phyloP scores from a whole-genome alignment of 2,113 vertebrate species.

The Progne subis region DNA sequence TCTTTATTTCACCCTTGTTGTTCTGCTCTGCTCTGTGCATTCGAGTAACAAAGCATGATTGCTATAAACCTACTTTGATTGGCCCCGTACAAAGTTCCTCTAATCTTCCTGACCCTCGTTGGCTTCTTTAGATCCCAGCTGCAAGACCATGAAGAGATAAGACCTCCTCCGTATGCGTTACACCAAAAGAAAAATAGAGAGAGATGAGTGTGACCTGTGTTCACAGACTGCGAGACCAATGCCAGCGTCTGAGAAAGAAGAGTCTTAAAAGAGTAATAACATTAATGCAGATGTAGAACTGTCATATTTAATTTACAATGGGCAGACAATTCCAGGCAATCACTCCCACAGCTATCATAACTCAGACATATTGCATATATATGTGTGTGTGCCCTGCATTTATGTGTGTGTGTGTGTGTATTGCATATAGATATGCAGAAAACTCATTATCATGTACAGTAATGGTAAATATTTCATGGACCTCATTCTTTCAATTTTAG shows the following conservation, averaged over 20 bases:
- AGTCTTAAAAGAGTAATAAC: constrained; percentile 49
- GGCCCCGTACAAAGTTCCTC: not conserved
- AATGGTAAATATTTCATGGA: constrained; percentile 49
- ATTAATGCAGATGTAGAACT: constrained; percentile 58
- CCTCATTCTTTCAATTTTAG: constrained; percentile 1
- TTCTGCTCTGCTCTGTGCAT: not conserved
- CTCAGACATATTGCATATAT: constrained; percentile 31
- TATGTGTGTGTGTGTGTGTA: constrained; percentile 29
- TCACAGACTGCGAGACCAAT: not conserved
- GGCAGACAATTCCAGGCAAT: constrained; percentile 57
- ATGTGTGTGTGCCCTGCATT: not conserved
- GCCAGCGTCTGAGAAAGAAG: not conserved
- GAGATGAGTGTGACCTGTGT: not conserved
- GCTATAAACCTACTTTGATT: not conserved
- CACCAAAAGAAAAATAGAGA: not conserved
- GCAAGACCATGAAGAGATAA: not conserved
- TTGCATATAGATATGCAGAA: constrained; percentile 44
- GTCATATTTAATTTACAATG: constrained; percentile 60
- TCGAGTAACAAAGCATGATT: not conserved
- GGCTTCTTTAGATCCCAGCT: not conserved
- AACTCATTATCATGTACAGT: not conserved
- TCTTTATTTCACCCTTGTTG: not conserved
- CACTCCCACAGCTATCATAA: constrained; percentile 58
- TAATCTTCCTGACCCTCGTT: not conserved
- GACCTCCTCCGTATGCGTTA: not conserved